Evolutionary conservation across 2,888 invertebrate species (phyloP), one percentile per base, ranked within the genome.

Genomic region (Agrotis ipsilon): DNA sequence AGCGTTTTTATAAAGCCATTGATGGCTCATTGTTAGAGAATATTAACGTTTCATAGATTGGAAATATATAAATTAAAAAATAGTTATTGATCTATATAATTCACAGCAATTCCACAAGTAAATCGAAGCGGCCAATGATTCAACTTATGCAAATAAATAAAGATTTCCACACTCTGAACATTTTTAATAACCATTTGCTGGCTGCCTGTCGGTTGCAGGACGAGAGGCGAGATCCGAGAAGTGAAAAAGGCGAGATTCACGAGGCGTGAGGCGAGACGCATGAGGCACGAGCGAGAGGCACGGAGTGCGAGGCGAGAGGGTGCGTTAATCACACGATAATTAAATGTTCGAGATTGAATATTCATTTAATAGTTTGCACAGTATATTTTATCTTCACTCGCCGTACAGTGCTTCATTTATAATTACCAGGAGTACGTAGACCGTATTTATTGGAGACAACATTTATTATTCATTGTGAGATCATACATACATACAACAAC

Each of bases 261-360:
- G 16, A 14, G 2, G 16, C 51, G 21, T 16, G 51, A 21, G 19
- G 24, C 16, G 7, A 16, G 7, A 32, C 32, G 32, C 32, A 32
- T 32, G 16, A 16, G 7, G 7, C 52, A 7, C 24, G 52, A 52
- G 51, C 18, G 9, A 18, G 18, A 18, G 52, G 16, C 1, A 16
- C 16, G 24, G 9, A 24, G n/a, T 9, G 48, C 3, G 48, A 48
- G n/a, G 48, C 48, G 48, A n/a, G 3, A 48, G 43, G n/a, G n/a
- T 18, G 27, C 7, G n/a, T 6, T 21, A 21, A 64, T 54, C 7
- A 46, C 24, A 9, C 54, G 13, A 61, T 43, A 21, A 49, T 75
- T 45, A 45, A 75, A 75, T 45, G 32, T 57, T 48, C 21, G 32
- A 45, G 18, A 76, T 67, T 75, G n/a, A 65, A 72, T 65, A 66